Evolutionary conservation across 2,797 vertebrate genomes (phyloP).

Genomic region (Amblyraja radiata): DNA sequence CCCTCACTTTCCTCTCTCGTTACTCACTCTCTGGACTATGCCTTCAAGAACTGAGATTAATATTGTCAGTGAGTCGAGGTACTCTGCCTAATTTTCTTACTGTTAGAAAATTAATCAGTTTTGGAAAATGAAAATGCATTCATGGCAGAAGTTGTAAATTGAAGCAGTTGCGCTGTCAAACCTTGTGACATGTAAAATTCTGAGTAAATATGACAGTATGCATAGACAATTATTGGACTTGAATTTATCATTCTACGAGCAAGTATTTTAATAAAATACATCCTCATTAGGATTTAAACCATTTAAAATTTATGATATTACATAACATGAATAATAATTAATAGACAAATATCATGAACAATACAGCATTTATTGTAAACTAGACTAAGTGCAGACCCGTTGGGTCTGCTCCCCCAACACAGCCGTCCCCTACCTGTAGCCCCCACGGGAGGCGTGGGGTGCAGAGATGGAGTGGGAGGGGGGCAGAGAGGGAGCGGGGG

Average conservation of each 20-base stretch:
- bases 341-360: neutral
- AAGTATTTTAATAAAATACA: neutral
- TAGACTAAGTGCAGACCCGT: too few species aligned
- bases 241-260: neutral
- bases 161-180: neutral
- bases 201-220: conserved; percentile 4
- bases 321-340: neutral
- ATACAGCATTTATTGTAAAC: neutral
- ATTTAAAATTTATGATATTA: neutral
- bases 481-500: too few species aligned
- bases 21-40: neutral
- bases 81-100: neutral
- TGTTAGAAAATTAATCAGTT: neutral
- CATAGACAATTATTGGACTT: conserved; percentile 2
- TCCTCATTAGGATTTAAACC: neutral
- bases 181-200: neutral
- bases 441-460: too few species aligned
- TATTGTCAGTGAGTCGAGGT: neutral
- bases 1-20: too few species aligned
- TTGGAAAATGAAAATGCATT: conserved; percentile 11
- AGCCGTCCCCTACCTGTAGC: too few species aligned
- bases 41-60: neutral
- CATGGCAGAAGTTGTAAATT: conserved; percentile 1
- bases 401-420: too few species aligned
- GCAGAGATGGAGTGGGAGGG: too few species aligned